Percentiles rank a stretch among this genome's conserved stretches.
phyloP scores from a whole-genome alignment of 2,113 vertebrate genomes.

The Setophaga kirtlandii region DNA sequence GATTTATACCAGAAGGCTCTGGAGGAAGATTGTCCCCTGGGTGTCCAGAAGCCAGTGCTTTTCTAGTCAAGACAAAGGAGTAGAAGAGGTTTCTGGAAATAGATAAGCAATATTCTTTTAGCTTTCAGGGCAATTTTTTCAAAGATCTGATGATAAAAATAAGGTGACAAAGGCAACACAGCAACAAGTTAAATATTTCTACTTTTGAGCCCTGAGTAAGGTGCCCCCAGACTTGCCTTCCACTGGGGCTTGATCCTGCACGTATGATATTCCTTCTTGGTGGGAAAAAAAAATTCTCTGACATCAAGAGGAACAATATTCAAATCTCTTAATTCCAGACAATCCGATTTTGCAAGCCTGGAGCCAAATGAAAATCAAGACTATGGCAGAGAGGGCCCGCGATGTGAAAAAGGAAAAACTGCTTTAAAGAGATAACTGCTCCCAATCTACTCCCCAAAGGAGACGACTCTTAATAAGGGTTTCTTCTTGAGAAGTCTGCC shows the following conservation, averaged over 20 bases:
- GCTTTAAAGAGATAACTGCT: constrained; percentile 26
- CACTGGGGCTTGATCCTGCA: not conserved
- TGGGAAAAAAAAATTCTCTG: not conserved
- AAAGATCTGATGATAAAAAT: not conserved
- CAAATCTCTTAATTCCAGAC: constrained; percentile 25
- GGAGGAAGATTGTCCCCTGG: not conserved
- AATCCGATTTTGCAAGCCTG: constrained; percentile 22
- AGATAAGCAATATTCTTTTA: not conserved
- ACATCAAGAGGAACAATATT: not conserved
- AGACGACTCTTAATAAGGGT: not conserved
- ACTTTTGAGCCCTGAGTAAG: not conserved
- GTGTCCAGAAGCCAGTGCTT: not conserved
- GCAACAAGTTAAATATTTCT: not conserved
- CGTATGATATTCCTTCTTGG: not conserved
- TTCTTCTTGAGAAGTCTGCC: constrained; percentile 11
- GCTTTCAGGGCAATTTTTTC: not conserved
- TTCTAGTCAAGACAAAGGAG: not conserved
- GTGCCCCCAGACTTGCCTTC: not conserved
- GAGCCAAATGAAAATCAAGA: constrained; percentile 26
- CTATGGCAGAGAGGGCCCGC: not conserved
- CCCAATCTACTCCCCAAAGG: not conserved
- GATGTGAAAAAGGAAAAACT: not conserved
- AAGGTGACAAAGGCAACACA: not conserved
- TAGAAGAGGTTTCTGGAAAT: not conserved
- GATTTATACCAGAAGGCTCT: not conserved